These are phyloP conservation scores for Burhinus bistriatus DNA, from an alignment of 2,113 vertebrate genomes.

Conservation along the genomic window DNA sequence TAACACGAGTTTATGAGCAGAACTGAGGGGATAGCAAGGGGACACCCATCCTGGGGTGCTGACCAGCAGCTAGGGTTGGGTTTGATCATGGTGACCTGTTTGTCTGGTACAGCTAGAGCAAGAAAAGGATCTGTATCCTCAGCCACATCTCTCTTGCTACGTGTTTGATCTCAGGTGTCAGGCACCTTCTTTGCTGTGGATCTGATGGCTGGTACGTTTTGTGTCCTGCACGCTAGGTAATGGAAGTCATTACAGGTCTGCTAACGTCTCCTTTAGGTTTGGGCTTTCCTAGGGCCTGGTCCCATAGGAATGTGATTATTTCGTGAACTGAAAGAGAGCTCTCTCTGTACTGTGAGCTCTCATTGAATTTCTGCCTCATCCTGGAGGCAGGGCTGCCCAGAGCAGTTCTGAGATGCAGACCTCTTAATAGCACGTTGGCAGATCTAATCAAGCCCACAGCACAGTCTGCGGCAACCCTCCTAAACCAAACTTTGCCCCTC, in stretches of 20 bases:
- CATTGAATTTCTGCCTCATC: background rate
- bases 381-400: background rate
- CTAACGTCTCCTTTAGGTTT: background rate
- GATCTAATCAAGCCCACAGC: conserved; percentile 57
- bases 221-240: background rate
- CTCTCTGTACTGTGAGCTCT: background rate
- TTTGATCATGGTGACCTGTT: fast-evolving
- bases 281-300: background rate
- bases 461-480: background rate
- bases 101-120: background rate
- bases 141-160: background rate
- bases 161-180: background rate
- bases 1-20: background rate
- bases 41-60: background rate
- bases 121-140: background rate
- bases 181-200: background rate
- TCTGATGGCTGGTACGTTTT: background rate
- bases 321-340: background rate
- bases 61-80: background rate
- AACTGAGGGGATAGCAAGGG: background rate
- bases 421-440: conserved; percentile 49
- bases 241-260: background rate
- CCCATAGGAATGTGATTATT: background rate
- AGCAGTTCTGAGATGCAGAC: background rate
- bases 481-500: conserved; percentile 48